Percentiles rank a stretch among this genome's conserved stretches.
phyloP scores from a whole-genome alignment of 2,113 vertebrate genomes.

The Sus scrofa region DNA sequence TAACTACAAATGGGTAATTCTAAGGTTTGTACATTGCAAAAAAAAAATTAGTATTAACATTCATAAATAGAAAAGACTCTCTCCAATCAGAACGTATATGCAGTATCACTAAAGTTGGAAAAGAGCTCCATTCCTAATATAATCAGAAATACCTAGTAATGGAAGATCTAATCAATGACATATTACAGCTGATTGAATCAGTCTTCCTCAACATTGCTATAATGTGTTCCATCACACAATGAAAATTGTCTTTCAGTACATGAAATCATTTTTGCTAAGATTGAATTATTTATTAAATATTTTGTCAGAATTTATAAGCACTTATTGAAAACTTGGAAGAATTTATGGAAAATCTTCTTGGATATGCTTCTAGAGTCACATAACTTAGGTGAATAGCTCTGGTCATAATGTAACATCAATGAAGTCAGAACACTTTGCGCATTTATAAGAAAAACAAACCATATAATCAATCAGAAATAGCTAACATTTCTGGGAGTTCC shows the following conservation, averaged over 20 bases:
- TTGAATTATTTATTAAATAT: background rate
- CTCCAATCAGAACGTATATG: background rate
- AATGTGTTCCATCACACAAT: background rate
- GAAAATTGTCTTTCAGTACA: background rate
- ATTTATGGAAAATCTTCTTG: conserved; percentile 18
- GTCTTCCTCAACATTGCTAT: background rate
- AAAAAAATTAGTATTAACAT: background rate
- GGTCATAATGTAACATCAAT: background rate
- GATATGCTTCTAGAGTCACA: background rate
- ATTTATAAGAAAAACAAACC: conserved; percentile 14
- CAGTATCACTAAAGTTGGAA: background rate
- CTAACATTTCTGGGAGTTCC: no score
- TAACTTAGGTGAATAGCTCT: background rate
- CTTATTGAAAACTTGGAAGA: conserved; percentile 26
- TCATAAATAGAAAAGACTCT: conserved; percentile 17
- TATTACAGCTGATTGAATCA: background rate
- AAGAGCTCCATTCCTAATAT: background rate
- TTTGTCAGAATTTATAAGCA: conserved; percentile 20
- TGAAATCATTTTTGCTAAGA: conserved; percentile 2
- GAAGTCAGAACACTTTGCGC: background rate
- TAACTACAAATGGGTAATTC: conserved; percentile 23
- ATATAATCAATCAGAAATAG: background rate
- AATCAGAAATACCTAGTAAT: conserved; percentile 47
- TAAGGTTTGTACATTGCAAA: background rate
- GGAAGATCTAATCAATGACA: background rate